phyloP scores from a whole-genome alignment of 2,888 invertebrate species.

The Microplitis manilae region DNA sequence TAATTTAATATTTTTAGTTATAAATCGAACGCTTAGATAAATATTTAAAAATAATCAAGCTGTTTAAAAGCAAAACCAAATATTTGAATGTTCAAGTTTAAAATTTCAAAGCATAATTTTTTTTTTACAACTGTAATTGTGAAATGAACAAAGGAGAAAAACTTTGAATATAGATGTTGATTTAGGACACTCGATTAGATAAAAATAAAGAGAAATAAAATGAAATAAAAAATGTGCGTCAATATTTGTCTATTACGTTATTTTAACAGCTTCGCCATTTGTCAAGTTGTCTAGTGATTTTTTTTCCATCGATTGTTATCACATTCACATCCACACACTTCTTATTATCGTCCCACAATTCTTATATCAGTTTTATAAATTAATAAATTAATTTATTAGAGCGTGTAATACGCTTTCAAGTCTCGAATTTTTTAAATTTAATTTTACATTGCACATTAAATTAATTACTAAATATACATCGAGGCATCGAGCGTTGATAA shows the following conservation, averaged over 20 bases:
- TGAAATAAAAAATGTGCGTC: constrained; percentile 2
- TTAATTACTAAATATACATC: constrained; percentile 11
- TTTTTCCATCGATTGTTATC: background rate
- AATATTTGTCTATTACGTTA: constrained; percentile 7
- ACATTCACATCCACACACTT: background rate
- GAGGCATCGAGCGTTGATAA: background rate
- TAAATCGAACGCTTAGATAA: background rate
- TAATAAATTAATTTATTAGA: background rate
- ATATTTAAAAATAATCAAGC: background rate
- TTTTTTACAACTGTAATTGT: background rate
- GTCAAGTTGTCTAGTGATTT: constrained; percentile 15
- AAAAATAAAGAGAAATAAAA: background rate
- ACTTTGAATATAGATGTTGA: constrained; percentile 10
- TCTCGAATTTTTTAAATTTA: background rate
- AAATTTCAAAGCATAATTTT: background rate
- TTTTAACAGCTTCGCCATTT: background rate
- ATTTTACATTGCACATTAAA: constrained; percentile 30
- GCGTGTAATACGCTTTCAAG: background rate
- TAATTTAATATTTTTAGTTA: background rate
- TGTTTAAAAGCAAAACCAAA: too few relatives aligned
- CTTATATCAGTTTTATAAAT: background rate
- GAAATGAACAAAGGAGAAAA: constrained; percentile 28
- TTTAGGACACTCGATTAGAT: background rate
- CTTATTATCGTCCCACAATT: background rate
- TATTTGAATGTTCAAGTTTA: background rate